phyloP scores from a whole-genome alignment of 1,140 invertebrate genomes.

The Heliconius himera region DNA sequence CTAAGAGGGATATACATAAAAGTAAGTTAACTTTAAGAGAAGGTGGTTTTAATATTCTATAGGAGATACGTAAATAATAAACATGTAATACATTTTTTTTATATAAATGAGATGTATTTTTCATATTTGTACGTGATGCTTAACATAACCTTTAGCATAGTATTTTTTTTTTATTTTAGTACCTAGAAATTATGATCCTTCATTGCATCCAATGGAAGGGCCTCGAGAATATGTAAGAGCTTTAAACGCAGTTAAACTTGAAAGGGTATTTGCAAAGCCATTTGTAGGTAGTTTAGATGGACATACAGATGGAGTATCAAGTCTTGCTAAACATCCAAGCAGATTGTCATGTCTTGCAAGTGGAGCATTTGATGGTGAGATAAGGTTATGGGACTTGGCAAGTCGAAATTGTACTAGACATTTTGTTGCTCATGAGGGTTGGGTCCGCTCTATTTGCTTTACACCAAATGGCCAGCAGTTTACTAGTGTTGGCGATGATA shows the following conservation, averaged over 20 bases:
- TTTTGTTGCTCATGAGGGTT: slow-evolving; percentile 95
- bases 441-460: slow-evolving; percentile 91
- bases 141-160: slow-evolving; percentile 22
- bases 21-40: slow-evolving; percentile 82
- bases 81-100: not conserved
- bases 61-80: too few relatives aligned
- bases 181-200: slow-evolving; percentile 96
- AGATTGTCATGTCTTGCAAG: slow-evolving; percentile 91
- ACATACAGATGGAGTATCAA: slow-evolving; percentile 95
- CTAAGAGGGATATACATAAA: slow-evolving; percentile 97
- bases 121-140: not conserved
- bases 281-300: slow-evolving; percentile 97
- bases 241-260: slow-evolving; percentile 97
- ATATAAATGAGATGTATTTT: not conserved
- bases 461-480: slow-evolving; percentile 84
- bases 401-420: slow-evolving; percentile 86
- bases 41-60: not conserved
- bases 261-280: slow-evolving; percentile 98
- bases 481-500: slow-evolving; percentile 95
- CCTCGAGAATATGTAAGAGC: slow-evolving; percentile 97
- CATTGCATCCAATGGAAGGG: slow-evolving; percentile 95
- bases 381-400: slow-evolving; percentile 96
- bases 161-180: slow-evolving; percentile 84
- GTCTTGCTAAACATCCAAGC: slow-evolving; percentile 93
- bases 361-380: slow-evolving; percentile 97